Conservation (phyloP, 1,140 invertebrate species). For the Drosophila teissieri region DNA sequence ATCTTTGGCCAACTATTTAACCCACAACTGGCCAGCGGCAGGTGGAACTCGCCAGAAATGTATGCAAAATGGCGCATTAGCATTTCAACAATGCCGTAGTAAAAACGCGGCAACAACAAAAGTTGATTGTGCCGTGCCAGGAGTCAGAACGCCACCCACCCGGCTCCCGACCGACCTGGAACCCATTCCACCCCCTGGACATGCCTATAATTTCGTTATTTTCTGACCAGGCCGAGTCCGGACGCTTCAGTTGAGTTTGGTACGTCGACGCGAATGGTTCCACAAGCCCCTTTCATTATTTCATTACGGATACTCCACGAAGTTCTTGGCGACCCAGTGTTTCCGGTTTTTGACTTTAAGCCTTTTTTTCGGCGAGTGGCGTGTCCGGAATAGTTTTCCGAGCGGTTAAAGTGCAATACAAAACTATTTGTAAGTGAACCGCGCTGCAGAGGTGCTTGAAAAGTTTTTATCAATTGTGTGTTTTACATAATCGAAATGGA, state of each 20-base stretch:
- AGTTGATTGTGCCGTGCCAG: slow-evolving; percentile 68
- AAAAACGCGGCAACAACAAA: slow-evolving; percentile 38
- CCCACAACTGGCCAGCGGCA: slow-evolving; percentile 38
- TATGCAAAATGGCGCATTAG: slow-evolving; percentile 83
- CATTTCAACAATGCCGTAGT: slow-evolving; percentile 73
- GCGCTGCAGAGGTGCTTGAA: slow-evolving; percentile 55
- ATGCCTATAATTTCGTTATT: slow-evolving; percentile 70
- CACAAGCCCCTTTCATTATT: slow-evolving; percentile 2
- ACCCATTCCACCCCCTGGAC: slow-evolving; percentile 18
- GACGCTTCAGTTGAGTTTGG: slow-evolving; percentile 68
- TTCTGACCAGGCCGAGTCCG: slow-evolving; percentile 59
- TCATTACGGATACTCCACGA: slow-evolving; percentile 8
- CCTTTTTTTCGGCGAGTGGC: slow-evolving; percentile 15
- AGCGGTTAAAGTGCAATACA: slow-evolving; percentile 34
- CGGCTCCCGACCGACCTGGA: background rate
- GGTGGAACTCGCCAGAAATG: slow-evolving; percentile 49
- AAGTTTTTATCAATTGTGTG: slow-evolving; percentile 47
- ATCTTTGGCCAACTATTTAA: slow-evolving; percentile 6
- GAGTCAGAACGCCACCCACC: slow-evolving; percentile 17
- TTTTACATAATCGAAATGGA: slow-evolving; percentile 53
- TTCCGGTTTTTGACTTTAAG: slow-evolving; percentile 20
- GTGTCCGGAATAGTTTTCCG: slow-evolving; percentile 35
- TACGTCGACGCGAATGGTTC: slow-evolving; percentile 72
- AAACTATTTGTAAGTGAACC: slow-evolving; percentile 65
- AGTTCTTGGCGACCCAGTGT: slow-evolving; percentile 1